Conservation (phyloP, 2,797 vertebrate species). For the Clarias laeviceps region DNA sequence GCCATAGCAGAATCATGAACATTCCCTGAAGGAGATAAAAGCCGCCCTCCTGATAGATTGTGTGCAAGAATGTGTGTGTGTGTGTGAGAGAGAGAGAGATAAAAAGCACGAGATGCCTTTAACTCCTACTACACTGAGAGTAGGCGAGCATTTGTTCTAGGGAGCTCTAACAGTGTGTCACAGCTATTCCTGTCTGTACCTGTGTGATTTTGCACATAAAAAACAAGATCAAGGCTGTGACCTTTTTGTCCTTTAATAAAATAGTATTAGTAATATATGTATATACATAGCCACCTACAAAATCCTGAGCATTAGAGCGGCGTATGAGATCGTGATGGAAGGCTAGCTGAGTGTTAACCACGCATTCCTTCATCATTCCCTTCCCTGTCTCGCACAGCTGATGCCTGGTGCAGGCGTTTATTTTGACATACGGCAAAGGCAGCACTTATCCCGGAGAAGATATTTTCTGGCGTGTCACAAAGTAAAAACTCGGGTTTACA, state of each 20-base stretch:
- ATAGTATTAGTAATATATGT: not conserved
- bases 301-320: not conserved
- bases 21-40: not conserved
- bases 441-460: slow-evolving; percentile 24
- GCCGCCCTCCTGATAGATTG: not conserved
- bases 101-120: not conserved
- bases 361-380: not conserved
- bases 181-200: slow-evolving; percentile 10
- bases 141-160: not conserved
- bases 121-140: slow-evolving; percentile 21
- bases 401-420: slow-evolving; percentile 13
- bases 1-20: slow-evolving; percentile 10
- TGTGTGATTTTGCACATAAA: not conserved
- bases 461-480: not conserved
- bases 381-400: not conserved
- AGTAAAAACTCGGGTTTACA: slow-evolving; percentile 33
- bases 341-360: slow-evolving; percentile 12
- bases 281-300: not conserved
- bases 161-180: not conserved
- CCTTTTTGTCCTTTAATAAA: slow-evolving; percentile 33
- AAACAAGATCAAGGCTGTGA: not conserved
- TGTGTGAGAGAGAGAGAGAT: not conserved
- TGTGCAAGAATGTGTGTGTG: not conserved
- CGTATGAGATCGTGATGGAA: slow-evolving; percentile 14
- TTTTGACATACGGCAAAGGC: slow-evolving; percentile 32